Conservation (phyloP, 2,888 invertebrate genomes). For the Frankliniella fusca region DNA sequence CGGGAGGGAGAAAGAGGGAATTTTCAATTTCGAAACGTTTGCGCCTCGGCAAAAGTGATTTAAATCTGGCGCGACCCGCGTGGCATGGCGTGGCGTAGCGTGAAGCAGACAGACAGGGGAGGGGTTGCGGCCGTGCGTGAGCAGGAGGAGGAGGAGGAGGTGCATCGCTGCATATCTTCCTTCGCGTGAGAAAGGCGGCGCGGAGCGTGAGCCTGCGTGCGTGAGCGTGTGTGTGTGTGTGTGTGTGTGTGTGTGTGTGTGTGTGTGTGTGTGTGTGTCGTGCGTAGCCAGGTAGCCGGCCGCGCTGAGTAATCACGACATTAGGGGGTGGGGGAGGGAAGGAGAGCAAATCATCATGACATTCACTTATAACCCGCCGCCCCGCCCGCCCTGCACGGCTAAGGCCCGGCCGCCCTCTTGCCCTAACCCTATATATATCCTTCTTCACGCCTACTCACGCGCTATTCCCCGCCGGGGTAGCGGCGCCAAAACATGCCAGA, state of each 20-base stretch:
- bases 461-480: not conserved
- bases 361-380: not conserved
- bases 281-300: not conserved
- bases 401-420: not conserved
- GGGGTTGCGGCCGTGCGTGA: not conserved
- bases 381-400: not conserved
- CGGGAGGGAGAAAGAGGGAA: not conserved
- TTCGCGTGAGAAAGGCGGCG: not conserved
- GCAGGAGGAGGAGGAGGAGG: not conserved
- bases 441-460: not conserved
- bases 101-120: not conserved
- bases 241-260: too few species aligned
- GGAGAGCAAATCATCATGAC: not conserved
- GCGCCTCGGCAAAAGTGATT: too few species aligned
- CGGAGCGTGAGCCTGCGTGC: not conserved
- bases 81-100: not conserved
- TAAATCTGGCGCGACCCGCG: too few species aligned
- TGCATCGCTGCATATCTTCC: not conserved
- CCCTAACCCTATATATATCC: not conserved
- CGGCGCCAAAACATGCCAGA: not conserved
- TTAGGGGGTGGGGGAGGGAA: not conserved
- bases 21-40: too few species aligned
- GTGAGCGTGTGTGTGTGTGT: constrained; percentile 1
- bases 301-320: not conserved
- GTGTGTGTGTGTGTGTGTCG: not conserved